Conservation (phyloP, 2,113 vertebrate genomes). For the Origma solitaria region DNA sequence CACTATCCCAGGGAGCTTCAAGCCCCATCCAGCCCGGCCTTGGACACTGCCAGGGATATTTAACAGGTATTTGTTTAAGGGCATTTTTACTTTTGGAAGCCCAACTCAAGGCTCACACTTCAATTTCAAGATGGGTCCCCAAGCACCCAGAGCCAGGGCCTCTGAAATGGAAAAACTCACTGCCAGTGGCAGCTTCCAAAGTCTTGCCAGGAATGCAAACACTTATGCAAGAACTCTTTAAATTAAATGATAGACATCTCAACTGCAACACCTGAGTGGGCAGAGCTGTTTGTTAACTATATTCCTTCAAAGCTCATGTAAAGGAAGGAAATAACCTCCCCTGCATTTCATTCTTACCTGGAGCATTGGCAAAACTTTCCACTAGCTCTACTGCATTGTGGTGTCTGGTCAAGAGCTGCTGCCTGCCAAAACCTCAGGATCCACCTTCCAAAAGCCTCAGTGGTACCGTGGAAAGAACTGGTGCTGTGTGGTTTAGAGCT, state of each 20-base stretch:
- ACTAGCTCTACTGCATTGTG: neutral
- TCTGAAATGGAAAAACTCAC: neutral
- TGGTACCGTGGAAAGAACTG: neutral
- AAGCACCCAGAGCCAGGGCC: neutral
- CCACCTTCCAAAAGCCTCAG: neutral
- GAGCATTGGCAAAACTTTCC: neutral
- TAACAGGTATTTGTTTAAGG: neutral
- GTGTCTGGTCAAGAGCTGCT: neutral
- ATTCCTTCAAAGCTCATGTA: neutral
- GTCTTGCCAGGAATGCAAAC: neutral
- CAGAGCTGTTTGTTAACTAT: neutral
- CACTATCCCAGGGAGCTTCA: neutral
- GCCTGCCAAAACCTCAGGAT: neutral
- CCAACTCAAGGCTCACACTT: neutral
- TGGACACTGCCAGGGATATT: neutral
- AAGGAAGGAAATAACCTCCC: neutral
- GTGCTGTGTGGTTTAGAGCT: neutral
- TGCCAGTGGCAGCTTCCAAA: neutral
- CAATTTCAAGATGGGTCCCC: neutral
- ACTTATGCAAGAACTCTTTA: neutral
- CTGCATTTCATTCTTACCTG: neutral
- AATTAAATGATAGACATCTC: neutral
- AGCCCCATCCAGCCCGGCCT: accelerated
- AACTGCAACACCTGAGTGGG: neutral
- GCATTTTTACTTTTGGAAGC: neutral